Evolutionary conservation across 2,797 vertebrate genomes (phyloP).

Genomic region (Premnoplex brunnescens): DNA sequence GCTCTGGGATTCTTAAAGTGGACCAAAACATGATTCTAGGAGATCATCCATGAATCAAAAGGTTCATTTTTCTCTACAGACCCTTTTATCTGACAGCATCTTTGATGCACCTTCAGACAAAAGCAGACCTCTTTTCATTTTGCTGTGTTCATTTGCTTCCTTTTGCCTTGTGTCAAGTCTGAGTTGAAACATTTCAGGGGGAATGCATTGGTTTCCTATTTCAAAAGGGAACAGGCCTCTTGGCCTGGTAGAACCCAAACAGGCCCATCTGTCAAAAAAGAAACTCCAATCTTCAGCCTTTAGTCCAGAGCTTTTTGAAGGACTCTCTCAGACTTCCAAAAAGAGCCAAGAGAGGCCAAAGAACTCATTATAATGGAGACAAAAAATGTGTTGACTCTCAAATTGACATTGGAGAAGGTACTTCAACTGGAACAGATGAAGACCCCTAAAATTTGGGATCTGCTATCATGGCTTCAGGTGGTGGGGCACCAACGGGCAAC

Average conservation of each 20-base stretch:
- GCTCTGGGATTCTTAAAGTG: neutral
- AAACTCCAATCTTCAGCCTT: neutral
- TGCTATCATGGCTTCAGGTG: neutral
- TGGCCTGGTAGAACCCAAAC: neutral
- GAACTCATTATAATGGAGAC: neutral
- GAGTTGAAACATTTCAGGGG: neutral
- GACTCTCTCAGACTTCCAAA: neutral
- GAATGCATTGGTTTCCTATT: neutral
- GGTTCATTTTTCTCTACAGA: neutral
- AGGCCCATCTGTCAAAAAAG: neutral
- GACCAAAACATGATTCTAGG: neutral
- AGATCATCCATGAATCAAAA: neutral
- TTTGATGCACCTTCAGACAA: neutral
- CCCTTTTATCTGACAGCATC: neutral
- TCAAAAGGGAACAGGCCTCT: neutral
- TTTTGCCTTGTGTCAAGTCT: neutral
- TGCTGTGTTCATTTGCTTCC: neutral
- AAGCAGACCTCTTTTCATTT: neutral
- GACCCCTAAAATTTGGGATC: neutral
- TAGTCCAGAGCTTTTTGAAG: neutral
- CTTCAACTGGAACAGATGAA: neutral
- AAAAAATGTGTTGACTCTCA: neutral
- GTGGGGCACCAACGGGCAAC: neutral
- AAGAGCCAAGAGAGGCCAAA: neutral
- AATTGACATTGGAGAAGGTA: neutral